phyloP scores from a whole-genome alignment of 2,888 invertebrate genomes.

The Leucophenga montana region DNA sequence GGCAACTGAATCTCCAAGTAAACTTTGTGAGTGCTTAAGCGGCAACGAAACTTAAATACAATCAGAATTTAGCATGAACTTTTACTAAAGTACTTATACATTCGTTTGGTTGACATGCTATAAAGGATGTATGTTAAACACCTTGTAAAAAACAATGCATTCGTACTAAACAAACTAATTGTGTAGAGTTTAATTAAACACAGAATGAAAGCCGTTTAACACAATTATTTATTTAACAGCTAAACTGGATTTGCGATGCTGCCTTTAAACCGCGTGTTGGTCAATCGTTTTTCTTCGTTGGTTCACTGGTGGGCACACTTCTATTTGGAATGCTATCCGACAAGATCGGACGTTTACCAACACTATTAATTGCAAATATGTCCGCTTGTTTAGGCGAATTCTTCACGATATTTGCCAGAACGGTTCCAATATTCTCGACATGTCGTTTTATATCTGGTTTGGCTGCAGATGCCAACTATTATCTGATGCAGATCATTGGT shows the following conservation, averaged over 20 bases:
- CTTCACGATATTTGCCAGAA: constrained; percentile 73
- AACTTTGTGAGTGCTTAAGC: too few species aligned
- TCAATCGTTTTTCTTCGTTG: constrained; percentile 77
- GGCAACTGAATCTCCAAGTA: too few species aligned
- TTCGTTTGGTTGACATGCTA: too few species aligned
- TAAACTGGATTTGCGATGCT: constrained; percentile 77
- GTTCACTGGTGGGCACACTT: constrained; percentile 76
- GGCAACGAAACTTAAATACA: too few species aligned
- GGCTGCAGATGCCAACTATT: constrained; percentile 76
- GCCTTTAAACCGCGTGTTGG: constrained; percentile 76
- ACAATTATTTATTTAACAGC: constrained; percentile 41
- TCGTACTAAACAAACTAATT: too few species aligned
- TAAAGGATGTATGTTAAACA: too few species aligned
- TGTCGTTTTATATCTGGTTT: constrained; percentile 76
- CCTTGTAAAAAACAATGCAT: too few species aligned
- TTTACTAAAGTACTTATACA: too few species aligned
- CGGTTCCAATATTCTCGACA: constrained; percentile 73
- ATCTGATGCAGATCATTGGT: constrained; percentile 78
- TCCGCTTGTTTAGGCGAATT: constrained; percentile 75
- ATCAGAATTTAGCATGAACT: too few species aligned
- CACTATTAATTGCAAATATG: constrained; percentile 75
- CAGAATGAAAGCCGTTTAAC: too few species aligned
- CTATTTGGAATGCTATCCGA: constrained; percentile 76
- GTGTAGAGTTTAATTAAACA: too few species aligned
- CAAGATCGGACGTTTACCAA: constrained; percentile 75